These are phyloP conservation scores for Choristoneura rosaceana DNA, from an alignment of 2,888 invertebrate species.

Conservation along the genomic window DNA sequence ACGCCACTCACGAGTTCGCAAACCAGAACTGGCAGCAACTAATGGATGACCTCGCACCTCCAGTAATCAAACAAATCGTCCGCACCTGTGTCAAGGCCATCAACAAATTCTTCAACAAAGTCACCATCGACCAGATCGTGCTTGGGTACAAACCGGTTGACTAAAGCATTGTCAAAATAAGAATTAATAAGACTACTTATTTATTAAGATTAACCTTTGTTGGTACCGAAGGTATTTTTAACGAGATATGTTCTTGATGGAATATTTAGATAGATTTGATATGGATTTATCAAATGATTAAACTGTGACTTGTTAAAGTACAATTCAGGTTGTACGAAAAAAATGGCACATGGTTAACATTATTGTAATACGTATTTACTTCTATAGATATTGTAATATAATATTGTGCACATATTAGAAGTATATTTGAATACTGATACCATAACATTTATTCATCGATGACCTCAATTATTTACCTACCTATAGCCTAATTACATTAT, in stretches of 20 bases:
- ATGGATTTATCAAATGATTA: background rate
- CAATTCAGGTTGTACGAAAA: background rate
- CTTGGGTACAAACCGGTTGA: constrained; percentile 54
- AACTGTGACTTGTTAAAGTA: background rate
- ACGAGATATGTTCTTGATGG: background rate
- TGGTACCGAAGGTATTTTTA: background rate
- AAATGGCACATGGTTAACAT: no score
- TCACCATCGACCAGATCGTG: constrained; percentile 60
- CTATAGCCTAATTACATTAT: no score
- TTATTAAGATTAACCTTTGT: background rate
- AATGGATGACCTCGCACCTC: constrained; percentile 80
- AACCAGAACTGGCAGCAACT: constrained; percentile 80
- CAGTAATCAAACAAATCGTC: constrained; percentile 78
- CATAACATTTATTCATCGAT: no score
- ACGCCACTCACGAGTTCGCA: constrained; percentile 73
- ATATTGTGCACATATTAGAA: no score
- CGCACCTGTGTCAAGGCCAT: constrained; percentile 69
- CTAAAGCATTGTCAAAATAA: background rate
- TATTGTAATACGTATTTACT: no score
- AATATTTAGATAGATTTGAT: background rate
- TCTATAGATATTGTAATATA: no score
- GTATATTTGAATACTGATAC: no score
- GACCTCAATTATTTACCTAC: no score
- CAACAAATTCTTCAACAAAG: constrained; percentile 75
- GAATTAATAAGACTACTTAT: background rate